These are phyloP conservation scores for Brenthis hecate DNA, from an alignment of 2,888 invertebrate species.

Conservation along the genomic window DNA sequence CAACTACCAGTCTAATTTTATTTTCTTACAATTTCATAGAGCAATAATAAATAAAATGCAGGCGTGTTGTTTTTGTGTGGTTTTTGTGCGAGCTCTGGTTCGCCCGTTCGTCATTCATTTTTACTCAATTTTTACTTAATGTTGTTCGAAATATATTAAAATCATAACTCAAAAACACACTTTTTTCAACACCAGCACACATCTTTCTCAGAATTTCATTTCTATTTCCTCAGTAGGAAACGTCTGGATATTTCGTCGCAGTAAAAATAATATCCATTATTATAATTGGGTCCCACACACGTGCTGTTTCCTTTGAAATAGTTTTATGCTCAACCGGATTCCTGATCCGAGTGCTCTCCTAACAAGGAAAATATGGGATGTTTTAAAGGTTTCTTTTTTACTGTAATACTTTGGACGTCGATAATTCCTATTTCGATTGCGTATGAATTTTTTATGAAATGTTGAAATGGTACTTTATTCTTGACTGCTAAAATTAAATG, in stretches of 20 bases:
- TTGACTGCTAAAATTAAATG: neutral
- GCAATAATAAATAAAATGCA: too few species aligned
- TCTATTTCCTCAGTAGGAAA: conserved; percentile 30
- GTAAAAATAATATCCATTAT: conserved; percentile 75
- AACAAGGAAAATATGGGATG: conserved; percentile 21
- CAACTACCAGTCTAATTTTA: too few species aligned
- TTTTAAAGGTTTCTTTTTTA: conserved; percentile 3
- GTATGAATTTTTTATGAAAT: conserved; percentile 1
- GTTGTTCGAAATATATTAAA: neutral
- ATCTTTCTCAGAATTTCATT: conserved; percentile 26
- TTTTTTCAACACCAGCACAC: conserved; percentile 22
- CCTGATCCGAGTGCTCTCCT: conserved; percentile 17
- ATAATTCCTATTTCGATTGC: neutral
- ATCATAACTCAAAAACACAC: conserved; percentile 12
- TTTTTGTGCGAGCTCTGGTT: too few species aligned
- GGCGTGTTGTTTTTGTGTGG: too few species aligned
- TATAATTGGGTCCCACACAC: conserved; percentile 66
- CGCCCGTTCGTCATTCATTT: too few species aligned
- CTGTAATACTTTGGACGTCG: neutral
- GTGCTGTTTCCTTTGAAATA: conserved; percentile 55
- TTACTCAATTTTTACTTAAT: neutral
- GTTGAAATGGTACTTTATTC: neutral
- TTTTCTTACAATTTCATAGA: too few species aligned
- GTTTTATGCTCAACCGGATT: conserved; percentile 49
- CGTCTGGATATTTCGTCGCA: conserved; percentile 51